These are phyloP conservation scores for Crax fasciolata DNA, from an alignment of 2,797 vertebrate genomes.

Conservation along the genomic window DNA sequence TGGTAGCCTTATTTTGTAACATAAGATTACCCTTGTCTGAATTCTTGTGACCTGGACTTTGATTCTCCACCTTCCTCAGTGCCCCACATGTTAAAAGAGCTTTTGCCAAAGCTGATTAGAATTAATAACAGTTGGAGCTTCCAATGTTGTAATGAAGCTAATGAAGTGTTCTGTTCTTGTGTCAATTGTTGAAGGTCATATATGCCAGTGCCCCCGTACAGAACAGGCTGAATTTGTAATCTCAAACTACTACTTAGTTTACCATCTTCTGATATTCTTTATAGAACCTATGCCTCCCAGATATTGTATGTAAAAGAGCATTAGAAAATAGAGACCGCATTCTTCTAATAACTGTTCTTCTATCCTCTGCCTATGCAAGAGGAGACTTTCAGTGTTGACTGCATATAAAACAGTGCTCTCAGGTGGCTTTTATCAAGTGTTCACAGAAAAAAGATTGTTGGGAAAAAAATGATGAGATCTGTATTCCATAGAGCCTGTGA, in stretches of 20 bases:
- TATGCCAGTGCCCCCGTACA: not conserved
- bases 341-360: not conserved
- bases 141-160: not conserved
- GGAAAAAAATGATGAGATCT: not conserved
- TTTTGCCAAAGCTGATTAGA: slow-evolving; percentile 24
- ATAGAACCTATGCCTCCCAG: not conserved
- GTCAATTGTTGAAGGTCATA: slow-evolving; percentile 22
- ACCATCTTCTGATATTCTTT: not conserved
- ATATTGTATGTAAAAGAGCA: rapidly evolving
- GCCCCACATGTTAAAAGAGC: not conserved
- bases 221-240: slow-evolving; percentile 2
- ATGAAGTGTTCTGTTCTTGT: slow-evolving; percentile 7
- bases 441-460: not conserved
- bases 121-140: not conserved
- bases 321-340: not conserved
- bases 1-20: slow-evolving; percentile 14
- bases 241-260: not conserved
- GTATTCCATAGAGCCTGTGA: not conserved
- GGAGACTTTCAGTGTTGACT: not conserved
- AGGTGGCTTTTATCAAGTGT: not conserved
- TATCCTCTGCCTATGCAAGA: not conserved
- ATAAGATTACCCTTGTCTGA: not conserved
- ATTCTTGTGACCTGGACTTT: slow-evolving; percentile 28
- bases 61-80: not conserved
- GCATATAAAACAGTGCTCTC: not conserved